These are phyloP conservation scores for Mycetomoellerius zeteki DNA, from an alignment of 1,140 invertebrate genomes.

Conservation along the genomic window DNA sequence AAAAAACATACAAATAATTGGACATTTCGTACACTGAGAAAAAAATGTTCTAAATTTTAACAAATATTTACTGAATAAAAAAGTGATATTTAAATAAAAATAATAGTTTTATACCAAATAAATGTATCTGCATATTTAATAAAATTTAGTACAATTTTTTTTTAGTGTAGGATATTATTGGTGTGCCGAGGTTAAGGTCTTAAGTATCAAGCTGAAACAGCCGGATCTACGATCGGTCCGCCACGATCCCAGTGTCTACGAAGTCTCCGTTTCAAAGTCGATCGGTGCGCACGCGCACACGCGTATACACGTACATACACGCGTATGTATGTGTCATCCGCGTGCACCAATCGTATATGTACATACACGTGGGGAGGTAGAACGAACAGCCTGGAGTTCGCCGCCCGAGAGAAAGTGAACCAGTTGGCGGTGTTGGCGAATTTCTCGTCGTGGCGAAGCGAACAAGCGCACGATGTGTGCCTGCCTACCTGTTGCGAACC, in stretches of 20 bases:
- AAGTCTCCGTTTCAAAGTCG: conserved; percentile 49
- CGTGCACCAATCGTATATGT: not conserved
- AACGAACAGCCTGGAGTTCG: conserved; percentile 74
- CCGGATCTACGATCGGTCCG: conserved; percentile 63
- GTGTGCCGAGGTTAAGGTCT: conserved; percentile 17
- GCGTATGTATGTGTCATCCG: not conserved
- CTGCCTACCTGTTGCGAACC: conserved; percentile 67
- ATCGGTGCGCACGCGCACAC: not conserved
- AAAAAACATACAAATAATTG: not conserved
- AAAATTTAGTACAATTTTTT: too few species aligned
- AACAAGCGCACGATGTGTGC: conserved; percentile 54
- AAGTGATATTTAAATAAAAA: too few species aligned
- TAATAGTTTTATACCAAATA: too few species aligned
- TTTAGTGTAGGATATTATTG: too few species aligned
- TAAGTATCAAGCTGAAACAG: not conserved
- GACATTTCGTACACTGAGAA: not conserved
- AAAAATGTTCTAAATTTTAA: too few species aligned
- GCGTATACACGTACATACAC: not conserved
- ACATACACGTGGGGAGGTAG: conserved; percentile 60
- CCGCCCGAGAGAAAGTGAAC: conserved; percentile 85
- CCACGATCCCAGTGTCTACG: conserved; percentile 40
- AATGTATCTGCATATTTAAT: too few species aligned
- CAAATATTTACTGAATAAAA: too few species aligned
- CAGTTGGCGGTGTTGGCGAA: conserved; percentile 85
- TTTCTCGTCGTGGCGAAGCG: conserved; percentile 74